A percentile compares a stretch with the other conserved stretches of the same genome.
phyloP scores from a whole-genome alignment of 2,888 invertebrate genomes.

The Salticus scenicus region DNA sequence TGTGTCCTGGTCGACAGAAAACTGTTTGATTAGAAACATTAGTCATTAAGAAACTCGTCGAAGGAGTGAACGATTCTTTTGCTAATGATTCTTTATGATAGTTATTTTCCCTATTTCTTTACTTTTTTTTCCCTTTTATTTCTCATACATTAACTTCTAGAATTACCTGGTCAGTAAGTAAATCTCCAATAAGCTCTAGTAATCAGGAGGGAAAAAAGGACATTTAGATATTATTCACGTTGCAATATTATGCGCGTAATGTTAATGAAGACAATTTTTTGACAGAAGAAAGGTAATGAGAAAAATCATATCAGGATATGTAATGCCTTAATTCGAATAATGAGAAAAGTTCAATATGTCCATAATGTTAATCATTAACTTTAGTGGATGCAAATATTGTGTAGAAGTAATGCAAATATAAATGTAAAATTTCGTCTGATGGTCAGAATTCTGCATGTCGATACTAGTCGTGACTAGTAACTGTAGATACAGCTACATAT shows the following conservation, averaged over 20 bases:
- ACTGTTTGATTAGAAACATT: constrained; percentile 15
- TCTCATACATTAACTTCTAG: not conserved
- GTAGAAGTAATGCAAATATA: too few relatives aligned
- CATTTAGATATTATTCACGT: not conserved
- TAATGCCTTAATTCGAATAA: too few relatives aligned
- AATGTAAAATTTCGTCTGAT: too few relatives aligned
- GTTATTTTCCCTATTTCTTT: not conserved
- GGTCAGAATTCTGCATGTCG: too few relatives aligned
- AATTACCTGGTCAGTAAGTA: not conserved
- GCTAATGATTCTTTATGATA: not conserved
- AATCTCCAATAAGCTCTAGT: not conserved
- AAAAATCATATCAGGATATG: too few relatives aligned
- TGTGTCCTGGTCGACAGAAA: not conserved
- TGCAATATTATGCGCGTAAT: not conserved
- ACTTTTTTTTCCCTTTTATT: not conserved
- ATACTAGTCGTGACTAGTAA: too few relatives aligned
- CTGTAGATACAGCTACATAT: too few relatives aligned
- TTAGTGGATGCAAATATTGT: too few relatives aligned
- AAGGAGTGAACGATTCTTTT: not conserved
- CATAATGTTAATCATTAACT: too few relatives aligned
- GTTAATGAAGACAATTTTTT: not conserved
- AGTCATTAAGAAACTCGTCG: not conserved
- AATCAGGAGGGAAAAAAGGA: not conserved
- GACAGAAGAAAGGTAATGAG: too few relatives aligned
- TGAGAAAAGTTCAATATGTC: too few relatives aligned